Evolutionary conservation across 2,113 vertebrate species (phyloP).

Genomic region (Ammodytes marinus): DNA sequence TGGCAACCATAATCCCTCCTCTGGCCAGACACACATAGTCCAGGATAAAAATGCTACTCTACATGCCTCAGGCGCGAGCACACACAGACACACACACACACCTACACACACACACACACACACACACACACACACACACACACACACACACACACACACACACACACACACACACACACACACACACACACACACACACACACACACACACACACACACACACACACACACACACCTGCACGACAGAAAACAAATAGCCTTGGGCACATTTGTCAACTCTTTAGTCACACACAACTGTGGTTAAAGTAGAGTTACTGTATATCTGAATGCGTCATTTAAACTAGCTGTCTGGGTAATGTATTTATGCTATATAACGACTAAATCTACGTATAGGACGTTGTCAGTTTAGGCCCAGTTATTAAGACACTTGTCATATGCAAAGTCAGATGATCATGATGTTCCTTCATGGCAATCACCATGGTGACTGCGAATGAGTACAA

Average conservation of each 20-base stretch:
- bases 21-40: slow-evolving; percentile 19
- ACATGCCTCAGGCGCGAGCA: slow-evolving; percentile 7
- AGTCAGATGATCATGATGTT: slow-evolving; percentile 62
- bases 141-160: slow-evolving; percentile 36
- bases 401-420: slow-evolving; percentile 63
- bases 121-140: too few relatives aligned
- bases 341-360: not conserved
- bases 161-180: not conserved
- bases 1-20: slow-evolving; percentile 27
- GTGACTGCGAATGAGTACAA: slow-evolving; percentile 31
- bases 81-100: not conserved
- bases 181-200: not conserved
- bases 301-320: slow-evolving; percentile 21
- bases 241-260: slow-evolving; percentile 38
- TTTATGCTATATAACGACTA: slow-evolving; percentile 42
- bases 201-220: not conserved
- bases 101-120: not conserved
- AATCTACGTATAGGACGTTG: slow-evolving; percentile 36
- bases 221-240: slow-evolving; percentile 36
- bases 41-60: not conserved
- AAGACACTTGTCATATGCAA: slow-evolving; percentile 32
- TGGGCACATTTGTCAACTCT: slow-evolving; percentile 25
- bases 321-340: slow-evolving; percentile 49
- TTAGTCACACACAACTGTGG: slow-evolving; percentile 10
- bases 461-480: slow-evolving; percentile 57